Evolutionary conservation across 2,113 vertebrate species (phyloP).

Genomic region (Macquaria ambigua): DNA sequence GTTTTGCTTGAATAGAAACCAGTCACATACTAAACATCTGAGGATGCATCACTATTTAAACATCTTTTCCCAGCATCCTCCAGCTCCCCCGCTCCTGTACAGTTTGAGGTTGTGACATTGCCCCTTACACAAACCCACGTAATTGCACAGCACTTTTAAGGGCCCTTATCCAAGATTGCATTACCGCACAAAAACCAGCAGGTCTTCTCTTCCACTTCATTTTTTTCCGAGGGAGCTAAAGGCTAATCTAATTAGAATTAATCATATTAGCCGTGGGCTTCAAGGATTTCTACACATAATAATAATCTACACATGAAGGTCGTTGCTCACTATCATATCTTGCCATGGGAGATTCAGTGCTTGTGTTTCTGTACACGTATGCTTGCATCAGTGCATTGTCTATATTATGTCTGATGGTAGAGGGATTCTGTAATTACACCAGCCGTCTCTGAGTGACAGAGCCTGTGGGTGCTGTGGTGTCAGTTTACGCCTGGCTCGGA

Average conservation of each 20-base stretch:
- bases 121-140: constrained; percentile 19
- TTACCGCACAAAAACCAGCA: constrained; percentile 18
- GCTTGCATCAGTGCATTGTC: constrained; percentile 1
- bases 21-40: background rate
- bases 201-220: constrained; percentile 6
- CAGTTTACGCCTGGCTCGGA: constrained; percentile 51
- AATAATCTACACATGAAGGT: constrained; percentile 30
- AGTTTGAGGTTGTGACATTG: constrained; percentile 6
- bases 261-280: constrained; percentile 53
- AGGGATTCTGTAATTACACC: constrained; percentile 72
- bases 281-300: constrained; percentile 24
- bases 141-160: constrained; percentile 21
- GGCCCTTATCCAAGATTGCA: constrained; percentile 30
- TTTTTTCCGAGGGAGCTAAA: constrained; percentile 36
- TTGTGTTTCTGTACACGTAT: constrained; percentile 18
- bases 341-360: background rate
- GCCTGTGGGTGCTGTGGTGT: constrained; percentile 54
- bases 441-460: constrained; percentile 45
- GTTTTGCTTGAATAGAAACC: background rate
- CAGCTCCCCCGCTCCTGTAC: background rate
- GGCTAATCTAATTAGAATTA: constrained; percentile 64
- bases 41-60: constrained; percentile 6
- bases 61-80: constrained; percentile 24
- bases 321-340: constrained; percentile 1
- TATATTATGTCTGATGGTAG: constrained; percentile 14